Conservation (phyloP, 1,140 invertebrate genomes). For the Cherax quadricarinatus region DNA sequence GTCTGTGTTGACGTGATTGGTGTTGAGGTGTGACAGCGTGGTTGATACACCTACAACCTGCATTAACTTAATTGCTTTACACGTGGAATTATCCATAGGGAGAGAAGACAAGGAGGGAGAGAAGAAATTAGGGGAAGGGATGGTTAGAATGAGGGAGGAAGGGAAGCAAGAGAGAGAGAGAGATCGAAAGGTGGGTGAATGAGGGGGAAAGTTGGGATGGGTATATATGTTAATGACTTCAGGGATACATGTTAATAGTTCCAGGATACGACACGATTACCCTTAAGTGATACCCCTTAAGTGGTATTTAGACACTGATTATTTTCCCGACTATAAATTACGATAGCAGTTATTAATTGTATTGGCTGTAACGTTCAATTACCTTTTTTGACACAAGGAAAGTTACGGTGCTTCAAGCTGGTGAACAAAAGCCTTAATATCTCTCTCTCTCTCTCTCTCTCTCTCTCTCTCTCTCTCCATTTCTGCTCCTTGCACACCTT, state of each 20-base stretch:
- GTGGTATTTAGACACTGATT: background rate
- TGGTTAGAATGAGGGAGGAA: background rate
- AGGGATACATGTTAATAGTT: too few species aligned
- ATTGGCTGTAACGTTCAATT: slow-evolving; percentile 1
- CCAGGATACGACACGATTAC: too few species aligned
- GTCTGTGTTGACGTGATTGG: too few species aligned
- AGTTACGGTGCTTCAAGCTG: background rate
- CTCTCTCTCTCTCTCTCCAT: background rate
- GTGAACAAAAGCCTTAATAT: background rate
- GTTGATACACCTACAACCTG: background rate
- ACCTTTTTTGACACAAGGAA: background rate
- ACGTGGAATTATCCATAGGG: background rate
- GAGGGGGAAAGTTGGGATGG: background rate
- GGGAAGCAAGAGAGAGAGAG: background rate
- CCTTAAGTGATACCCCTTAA: background rate
- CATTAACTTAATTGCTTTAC: slow-evolving; percentile 16
- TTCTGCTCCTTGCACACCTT: background rate
- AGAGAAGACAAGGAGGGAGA: background rate
- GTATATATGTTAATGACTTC: too few species aligned
- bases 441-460: background rate
- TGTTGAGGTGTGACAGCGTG: background rate
- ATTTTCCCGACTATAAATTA: background rate
- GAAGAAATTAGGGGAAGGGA: background rate
- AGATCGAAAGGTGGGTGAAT: background rate
- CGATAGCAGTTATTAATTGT: background rate